Percentiles rank a stretch among this genome's conserved stretches.
Evolutionary conservation across 2,888 invertebrate genomes (phyloP).

Genomic region (Rosalia funebris): DNA sequence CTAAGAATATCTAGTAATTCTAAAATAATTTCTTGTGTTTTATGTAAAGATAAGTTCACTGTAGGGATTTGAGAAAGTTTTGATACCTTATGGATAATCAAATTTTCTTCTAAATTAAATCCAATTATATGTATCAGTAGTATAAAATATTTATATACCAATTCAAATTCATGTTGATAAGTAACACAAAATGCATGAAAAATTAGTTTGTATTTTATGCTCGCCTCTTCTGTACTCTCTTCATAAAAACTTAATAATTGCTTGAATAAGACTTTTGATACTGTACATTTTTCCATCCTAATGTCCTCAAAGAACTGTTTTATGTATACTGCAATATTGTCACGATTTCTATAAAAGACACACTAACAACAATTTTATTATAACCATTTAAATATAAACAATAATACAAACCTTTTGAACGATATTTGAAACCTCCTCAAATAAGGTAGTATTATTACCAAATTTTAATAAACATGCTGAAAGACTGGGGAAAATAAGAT

Average conservation of each 20-base stretch:
- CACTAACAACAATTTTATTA: conserved; percentile 37
- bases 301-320: conserved; percentile 41
- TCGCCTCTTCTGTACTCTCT: conserved; percentile 29
- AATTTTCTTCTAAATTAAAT: conserved; percentile 48
- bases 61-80: conserved; percentile 34
- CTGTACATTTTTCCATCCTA: conserved; percentile 32
- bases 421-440: conserved; percentile 42
- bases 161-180: conserved; percentile 44
- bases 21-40: conserved; percentile 48
- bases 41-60: conserved; percentile 25
- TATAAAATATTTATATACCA: conserved; percentile 51
- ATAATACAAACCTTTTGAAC: conserved; percentile 46
- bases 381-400: not conserved
- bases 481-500: conserved; percentile 41
- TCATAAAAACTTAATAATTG: conserved; percentile 37
- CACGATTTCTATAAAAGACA: no score
- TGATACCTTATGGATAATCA: conserved; percentile 39
- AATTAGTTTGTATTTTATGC: conserved; percentile 49
- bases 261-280: conserved; percentile 47
- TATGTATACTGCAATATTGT: conserved; percentile 44
- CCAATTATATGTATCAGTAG: conserved; percentile 51
- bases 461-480: conserved; percentile 38
- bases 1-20: conserved; percentile 45
- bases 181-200: conserved; percentile 50
- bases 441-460: conserved; percentile 36